Conservation (phyloP, 2,113 vertebrate genomes). For the Thryonomys swinderianus region DNA sequence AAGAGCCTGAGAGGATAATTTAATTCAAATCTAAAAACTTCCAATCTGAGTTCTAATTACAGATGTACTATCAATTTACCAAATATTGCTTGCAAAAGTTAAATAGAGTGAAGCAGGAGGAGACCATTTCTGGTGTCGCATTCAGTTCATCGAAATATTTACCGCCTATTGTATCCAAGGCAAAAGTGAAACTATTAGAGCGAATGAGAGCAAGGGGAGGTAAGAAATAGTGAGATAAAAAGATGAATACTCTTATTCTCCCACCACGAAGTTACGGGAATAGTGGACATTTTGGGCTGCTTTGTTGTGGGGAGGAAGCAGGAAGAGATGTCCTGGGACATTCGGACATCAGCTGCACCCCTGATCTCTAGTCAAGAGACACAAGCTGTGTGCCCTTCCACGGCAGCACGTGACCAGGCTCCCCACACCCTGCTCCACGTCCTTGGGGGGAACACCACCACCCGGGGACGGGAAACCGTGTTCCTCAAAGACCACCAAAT, state of each 20-base stretch:
- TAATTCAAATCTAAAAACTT: slow-evolving; percentile 4
- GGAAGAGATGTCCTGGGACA: background rate
- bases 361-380: background rate
- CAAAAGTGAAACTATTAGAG: background rate
- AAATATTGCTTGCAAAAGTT: slow-evolving; percentile 24
- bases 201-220: background rate
- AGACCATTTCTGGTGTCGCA: background rate
- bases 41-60: slow-evolving; percentile 38
- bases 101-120: rapidly evolving
- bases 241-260: background rate
- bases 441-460: background rate
- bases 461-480: background rate
- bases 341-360: background rate
- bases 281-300: background rate
- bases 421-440: background rate
- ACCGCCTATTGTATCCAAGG: background rate
- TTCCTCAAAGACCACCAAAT: background rate
- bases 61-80: background rate
- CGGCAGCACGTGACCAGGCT: background rate
- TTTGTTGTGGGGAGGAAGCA: too few relatives aligned
- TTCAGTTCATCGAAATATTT: background rate
- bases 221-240: background rate
- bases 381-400: rapidly evolving
- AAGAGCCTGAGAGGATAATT: background rate
- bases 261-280: background rate